Evolutionary conservation across 2,888 invertebrate species (phyloP), one percentile per base, ranked within the genome.

Genomic region (Metallyticus violacea): DNA sequence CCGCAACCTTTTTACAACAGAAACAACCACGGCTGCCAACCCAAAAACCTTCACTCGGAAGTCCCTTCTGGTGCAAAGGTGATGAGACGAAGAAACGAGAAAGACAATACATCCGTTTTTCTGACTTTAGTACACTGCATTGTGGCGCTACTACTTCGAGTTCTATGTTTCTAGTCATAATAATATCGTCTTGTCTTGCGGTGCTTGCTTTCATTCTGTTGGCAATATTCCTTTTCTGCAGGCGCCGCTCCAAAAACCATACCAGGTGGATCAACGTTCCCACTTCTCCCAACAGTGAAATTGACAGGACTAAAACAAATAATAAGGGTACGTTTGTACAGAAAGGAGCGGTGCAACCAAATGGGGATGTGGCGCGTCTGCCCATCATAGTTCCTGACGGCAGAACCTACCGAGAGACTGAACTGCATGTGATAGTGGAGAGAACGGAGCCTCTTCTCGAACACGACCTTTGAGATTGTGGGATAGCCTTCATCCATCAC

Each of bases 341-440:
- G 76, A 85, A 85, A n/a, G 28, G n/a, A 7, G 30, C 26, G 40
- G n/a, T n/a, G 15, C 40, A 62, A 3, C 2, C 40, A 62, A 28
- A 26, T 9, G 86, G 77, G 6, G 26, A 81, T 40, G 87, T 86
- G 77, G 40, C 81, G 15, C 77, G 86, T 26, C 77, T 88, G 6
- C 85, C 85, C 7, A 87, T 88, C 84, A 87, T 88, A 26, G 88
- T 88, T 26, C 88, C 88, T 79, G 88, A 87, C 26, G 88, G 88
- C 1, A 94, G 96, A 90, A 95, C 97, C 25, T 97, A 97, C 91
- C 94, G 95, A 90, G 97, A 97, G 92, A 97, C 97, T 9, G 97
- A 97, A 92, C 94, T 97, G 90, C 96, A 97, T 91, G 96, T 97
- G 90, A 96, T 97, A 91, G 95, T 97, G 89, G 97, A 97, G 93